A percentile compares a stretch with the other conserved stretches of the same genome.
These are phyloP conservation scores for Dromius quadrimaculatus DNA, from an alignment of 2,888 invertebrate genomes.

Conservation along the genomic window DNA sequence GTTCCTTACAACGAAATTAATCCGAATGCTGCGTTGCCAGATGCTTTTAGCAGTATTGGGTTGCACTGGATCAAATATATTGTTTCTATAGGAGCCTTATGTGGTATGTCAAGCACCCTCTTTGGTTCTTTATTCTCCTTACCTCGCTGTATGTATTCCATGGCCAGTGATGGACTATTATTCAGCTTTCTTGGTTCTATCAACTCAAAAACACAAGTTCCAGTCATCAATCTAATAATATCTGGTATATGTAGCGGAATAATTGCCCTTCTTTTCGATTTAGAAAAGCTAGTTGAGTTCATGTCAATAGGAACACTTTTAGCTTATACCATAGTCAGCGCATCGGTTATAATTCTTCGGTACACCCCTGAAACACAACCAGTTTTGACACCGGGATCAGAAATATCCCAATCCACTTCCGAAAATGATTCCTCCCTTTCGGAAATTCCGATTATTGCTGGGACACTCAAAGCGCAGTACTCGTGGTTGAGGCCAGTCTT, in stretches of 20 bases:
- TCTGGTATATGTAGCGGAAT: slow-evolving; percentile 82
- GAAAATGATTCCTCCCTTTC: slow-evolving; percentile 64
- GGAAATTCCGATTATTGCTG: slow-evolving; percentile 72
- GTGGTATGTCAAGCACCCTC: slow-evolving; percentile 92
- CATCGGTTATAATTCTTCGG: slow-evolving; percentile 87
- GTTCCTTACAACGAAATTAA: slow-evolving; percentile 82
- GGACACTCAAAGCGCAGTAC: slow-evolving; percentile 79
- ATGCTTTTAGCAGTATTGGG: slow-evolving; percentile 81
- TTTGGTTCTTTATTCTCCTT: slow-evolving; percentile 88
- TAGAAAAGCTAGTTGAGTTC: slow-evolving; percentile 91
- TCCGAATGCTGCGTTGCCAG: slow-evolving; percentile 83
- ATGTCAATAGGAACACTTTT: slow-evolving; percentile 93
- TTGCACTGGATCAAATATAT: slow-evolving; percentile 88
- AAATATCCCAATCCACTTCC: slow-evolving; percentile 63
- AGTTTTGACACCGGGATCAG: slow-evolving; percentile 62
- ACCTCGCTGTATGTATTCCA: slow-evolving; percentile 89
- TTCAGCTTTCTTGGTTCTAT: slow-evolving; percentile 85
- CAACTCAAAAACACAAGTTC: slow-evolving; percentile 84
- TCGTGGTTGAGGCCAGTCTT: slow-evolving; percentile 80
- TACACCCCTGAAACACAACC: slow-evolving; percentile 68
- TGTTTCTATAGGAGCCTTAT: slow-evolving; percentile 86
- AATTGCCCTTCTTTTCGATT: slow-evolving; percentile 87
- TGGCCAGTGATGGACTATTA: slow-evolving; percentile 89
- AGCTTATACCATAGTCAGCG: slow-evolving; percentile 93
- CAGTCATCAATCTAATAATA: slow-evolving; percentile 79